Percentiles rank a stretch among this genome's conserved stretches.
Evolutionary conservation across 2,888 invertebrate species (phyloP).

Genomic region (Oasisia sp.): DNA sequence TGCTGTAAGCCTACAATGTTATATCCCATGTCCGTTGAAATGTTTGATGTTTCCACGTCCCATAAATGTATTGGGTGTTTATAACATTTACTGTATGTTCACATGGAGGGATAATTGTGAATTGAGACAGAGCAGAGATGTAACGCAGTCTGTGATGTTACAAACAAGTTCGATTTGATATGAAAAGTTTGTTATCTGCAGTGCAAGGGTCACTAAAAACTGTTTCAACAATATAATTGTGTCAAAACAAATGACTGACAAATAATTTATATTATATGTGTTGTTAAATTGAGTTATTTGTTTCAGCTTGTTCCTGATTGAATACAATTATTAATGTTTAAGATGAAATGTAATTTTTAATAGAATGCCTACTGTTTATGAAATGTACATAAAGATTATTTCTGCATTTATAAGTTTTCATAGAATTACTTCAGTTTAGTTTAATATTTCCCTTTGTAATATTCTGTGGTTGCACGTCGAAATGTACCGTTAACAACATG

Average conservation of each 20-base stretch:
- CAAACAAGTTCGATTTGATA: neutral
- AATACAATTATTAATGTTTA: neutral
- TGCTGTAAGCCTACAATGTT: too few species aligned
- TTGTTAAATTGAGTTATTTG: too few species aligned
- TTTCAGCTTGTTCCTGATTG: neutral
- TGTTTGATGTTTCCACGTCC: neutral
- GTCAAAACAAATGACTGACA: neutral
- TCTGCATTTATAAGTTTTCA: neutral
- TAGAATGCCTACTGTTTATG: neutral
- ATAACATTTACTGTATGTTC: neutral
- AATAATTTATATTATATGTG: too few species aligned
- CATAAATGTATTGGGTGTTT: neutral
- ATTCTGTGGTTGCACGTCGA: neutral
- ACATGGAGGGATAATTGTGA: neutral
- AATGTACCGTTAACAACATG: neutral
- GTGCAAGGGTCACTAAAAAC: neutral
- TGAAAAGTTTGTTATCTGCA: neutral
- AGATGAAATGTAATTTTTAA: neutral
- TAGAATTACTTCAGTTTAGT: neutral
- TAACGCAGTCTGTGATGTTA: neutral
- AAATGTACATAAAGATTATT: neutral
- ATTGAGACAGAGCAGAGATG: neutral
- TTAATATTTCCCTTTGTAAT: neutral
- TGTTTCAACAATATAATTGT: neutral
- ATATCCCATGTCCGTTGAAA: too few species aligned